Evolutionary conservation across 2,797 vertebrate species (phyloP).

Genomic region (Salarias fasciatus): DNA sequence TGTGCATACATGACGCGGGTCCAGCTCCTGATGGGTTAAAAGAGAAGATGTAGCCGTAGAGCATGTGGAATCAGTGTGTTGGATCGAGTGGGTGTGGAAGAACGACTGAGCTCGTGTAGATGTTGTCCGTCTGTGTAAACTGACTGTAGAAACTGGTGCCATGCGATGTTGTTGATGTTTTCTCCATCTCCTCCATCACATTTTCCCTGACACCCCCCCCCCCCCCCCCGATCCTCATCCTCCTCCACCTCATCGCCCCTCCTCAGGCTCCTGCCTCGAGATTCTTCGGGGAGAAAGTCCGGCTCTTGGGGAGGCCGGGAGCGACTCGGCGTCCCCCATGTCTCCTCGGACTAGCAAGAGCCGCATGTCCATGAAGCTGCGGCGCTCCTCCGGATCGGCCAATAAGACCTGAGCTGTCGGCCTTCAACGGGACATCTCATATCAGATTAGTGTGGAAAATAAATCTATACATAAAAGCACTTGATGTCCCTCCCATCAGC

Average conservation of each 20-base stretch:
- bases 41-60: too few species aligned
- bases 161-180: too few species aligned
- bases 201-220: neutral
- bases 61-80: too few species aligned
- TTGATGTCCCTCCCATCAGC: neutral
- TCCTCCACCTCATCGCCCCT: constrained; percentile 38
- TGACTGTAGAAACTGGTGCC: too few species aligned
- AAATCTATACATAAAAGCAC: neutral
- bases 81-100: too few species aligned
- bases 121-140: too few species aligned
- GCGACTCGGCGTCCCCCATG: constrained; percentile 94
- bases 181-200: constrained; percentile 20
- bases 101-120: too few species aligned
- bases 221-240: neutral
- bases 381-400: constrained; percentile 96
- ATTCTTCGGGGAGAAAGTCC: constrained; percentile 91
- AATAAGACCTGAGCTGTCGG: constrained; percentile 89
- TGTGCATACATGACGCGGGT: too few species aligned
- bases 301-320: constrained; percentile 84
- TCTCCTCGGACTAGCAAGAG: constrained; percentile 99
- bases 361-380: constrained; percentile 98
- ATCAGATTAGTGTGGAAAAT: neutral
- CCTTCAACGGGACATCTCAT: neutral
- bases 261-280: constrained; percentile 92
- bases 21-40: too few species aligned